phyloP scores from a whole-genome alignment of 2,888 invertebrate genomes.

The Stenolophus ochropezus region DNA sequence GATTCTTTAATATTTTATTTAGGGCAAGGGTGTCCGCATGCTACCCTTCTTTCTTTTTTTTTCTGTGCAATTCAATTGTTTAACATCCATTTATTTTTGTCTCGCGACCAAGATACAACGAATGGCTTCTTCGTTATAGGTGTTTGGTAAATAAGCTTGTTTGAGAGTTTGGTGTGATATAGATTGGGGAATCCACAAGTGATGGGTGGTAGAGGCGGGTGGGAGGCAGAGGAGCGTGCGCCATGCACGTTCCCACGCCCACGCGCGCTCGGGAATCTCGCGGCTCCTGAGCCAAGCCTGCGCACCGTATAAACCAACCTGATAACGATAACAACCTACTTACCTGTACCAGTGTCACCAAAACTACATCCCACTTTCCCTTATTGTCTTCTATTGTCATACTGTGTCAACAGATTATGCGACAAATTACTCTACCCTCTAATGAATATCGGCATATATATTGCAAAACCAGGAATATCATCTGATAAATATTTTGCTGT shows the following conservation, averaged over 20 bases:
- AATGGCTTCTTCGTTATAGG: too few species aligned
- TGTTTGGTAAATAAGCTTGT: too few species aligned
- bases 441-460: too few species aligned
- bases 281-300: background rate
- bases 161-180: too few species aligned
- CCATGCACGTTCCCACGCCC: constrained; percentile 31
- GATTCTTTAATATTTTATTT: too few species aligned
- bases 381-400: background rate
- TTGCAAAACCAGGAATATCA: too few species aligned
- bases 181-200: constrained; percentile 10
- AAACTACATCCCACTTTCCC: background rate
- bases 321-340: constrained; percentile 34
- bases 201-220: background rate
- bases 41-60: too few species aligned
- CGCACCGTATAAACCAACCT: background rate
- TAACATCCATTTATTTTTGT: too few species aligned
- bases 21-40: too few species aligned
- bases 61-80: too few species aligned
- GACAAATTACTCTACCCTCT: background rate
- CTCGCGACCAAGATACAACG: too few species aligned
- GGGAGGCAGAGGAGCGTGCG: constrained; percentile 1
- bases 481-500: too few species aligned
- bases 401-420: background rate
- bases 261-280: constrained; percentile 20
- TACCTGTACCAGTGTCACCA: constrained; percentile 6